Conservation (phyloP, 2,797 vertebrate genomes). For the Cygnus olor region DNA sequence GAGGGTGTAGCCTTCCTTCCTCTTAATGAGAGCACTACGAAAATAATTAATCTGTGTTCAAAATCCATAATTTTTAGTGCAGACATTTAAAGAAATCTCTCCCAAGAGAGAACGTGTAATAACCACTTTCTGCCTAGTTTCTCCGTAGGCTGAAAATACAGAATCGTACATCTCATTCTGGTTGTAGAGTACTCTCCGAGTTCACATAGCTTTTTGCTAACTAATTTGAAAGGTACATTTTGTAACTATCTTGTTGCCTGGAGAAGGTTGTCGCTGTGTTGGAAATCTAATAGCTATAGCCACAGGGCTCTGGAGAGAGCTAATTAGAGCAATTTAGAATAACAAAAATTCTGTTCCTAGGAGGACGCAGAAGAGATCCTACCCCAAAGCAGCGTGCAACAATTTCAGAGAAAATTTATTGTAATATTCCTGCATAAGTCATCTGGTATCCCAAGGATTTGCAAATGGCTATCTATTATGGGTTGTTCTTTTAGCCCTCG, state of each 20-base stretch:
- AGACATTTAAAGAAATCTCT: conserved; percentile 13
- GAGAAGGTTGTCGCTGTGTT: background rate
- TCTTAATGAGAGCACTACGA: background rate
- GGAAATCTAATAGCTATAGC: conserved; percentile 53
- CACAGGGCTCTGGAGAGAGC: conserved; percentile 44
- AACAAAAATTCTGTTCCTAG: conserved; percentile 51
- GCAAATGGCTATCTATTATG: background rate
- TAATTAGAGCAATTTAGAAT: conserved; percentile 67
- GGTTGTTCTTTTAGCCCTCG: background rate
- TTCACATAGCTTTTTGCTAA: conserved; percentile 31
- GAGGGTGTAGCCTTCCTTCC: background rate
- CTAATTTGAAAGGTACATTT: conserved; percentile 43
- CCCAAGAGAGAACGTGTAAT: background rate
- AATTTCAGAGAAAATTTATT: conserved; percentile 47
- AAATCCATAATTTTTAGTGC: background rate
- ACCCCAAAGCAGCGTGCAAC: conserved; percentile 18
- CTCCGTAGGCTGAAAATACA: conserved; percentile 13
- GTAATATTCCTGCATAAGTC: conserved; percentile 18
- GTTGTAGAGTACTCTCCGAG: background rate
- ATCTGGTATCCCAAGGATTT: conserved; percentile 33
- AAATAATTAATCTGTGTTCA: background rate
- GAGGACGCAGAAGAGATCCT: conserved; percentile 29
- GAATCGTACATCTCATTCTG: background rate
- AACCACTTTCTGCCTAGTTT: background rate
- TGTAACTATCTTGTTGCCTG: conserved; percentile 48